Percentiles rank a stretch among this genome's conserved stretches.
phyloP scores from a whole-genome alignment of 2,113 vertebrate genomes.

The Prolemur simus region DNA sequence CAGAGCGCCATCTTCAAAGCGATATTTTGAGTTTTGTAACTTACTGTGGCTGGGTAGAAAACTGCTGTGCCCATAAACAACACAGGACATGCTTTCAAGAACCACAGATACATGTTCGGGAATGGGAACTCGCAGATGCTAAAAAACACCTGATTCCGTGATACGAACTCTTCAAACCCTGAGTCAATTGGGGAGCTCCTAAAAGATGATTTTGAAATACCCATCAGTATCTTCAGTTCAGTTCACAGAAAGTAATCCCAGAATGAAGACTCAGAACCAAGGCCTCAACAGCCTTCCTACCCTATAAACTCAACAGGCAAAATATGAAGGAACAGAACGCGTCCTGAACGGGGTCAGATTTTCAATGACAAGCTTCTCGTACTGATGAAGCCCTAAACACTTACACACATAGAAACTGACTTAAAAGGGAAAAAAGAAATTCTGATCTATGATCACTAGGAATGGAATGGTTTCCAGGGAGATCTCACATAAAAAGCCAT shows the following conservation, averaged over 20 bases:
- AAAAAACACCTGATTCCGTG: background rate
- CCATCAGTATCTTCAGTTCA: background rate
- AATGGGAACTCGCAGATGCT: background rate
- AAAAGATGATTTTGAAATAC: background rate
- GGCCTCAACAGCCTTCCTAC: background rate
- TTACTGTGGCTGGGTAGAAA: background rate
- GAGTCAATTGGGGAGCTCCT: background rate
- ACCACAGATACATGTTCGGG: background rate
- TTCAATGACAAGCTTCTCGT: background rate
- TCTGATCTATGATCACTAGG: background rate
- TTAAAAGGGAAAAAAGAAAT: background rate
- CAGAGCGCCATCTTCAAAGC: slow-evolving; percentile 29
- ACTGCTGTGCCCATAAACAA: background rate
- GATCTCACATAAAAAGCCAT: background rate
- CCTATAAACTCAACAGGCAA: background rate
- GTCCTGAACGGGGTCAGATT: background rate
- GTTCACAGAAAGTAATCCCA: background rate
- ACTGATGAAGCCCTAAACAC: background rate
- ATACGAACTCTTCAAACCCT: background rate
- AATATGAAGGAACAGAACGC: background rate
- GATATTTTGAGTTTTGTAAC: slow-evolving; percentile 20
- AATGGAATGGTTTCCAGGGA: background rate
- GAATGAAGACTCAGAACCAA: background rate
- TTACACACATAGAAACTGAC: background rate
- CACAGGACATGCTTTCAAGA: background rate